Evolutionary conservation across 2,113 vertebrate genomes (phyloP).

Genomic region (human (Homo sapiens)): DNA sequence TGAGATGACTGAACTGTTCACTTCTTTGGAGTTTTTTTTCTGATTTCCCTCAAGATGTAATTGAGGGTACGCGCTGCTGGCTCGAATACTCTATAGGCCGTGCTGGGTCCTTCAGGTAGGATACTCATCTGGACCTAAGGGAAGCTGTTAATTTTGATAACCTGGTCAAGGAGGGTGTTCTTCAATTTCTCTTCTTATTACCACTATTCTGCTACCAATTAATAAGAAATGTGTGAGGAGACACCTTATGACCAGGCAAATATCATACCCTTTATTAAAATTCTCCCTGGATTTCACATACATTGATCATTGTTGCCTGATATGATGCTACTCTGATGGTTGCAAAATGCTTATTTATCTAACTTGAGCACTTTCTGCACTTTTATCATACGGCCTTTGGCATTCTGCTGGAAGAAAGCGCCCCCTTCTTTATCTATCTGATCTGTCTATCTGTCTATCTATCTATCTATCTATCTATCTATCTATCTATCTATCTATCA

Average conservation of each 20-base stretch:
- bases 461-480: no score
- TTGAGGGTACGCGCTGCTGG: not conserved
- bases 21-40: not conserved
- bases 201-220: no score
- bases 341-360: not conserved
- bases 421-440: not conserved
- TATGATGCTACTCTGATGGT: not conserved
- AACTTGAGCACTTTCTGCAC: no score
- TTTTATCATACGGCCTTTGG: not conserved
- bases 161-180: no score
- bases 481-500: no score
- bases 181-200: not conserved
- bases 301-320: no score
- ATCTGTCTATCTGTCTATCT: not conserved
- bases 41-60: not conserved
- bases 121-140: accelerated
- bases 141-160: not conserved
- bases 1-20: no score
- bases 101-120: accelerated
- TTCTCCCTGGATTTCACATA: not conserved
- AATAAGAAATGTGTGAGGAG: not conserved
- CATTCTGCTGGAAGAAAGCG: not conserved
- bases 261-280: not conserved
- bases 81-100: not conserved
- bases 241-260: not conserved